Conservation (phyloP, 2,888 invertebrate genomes). For the Melangyna quadrimaculata region DNA sequence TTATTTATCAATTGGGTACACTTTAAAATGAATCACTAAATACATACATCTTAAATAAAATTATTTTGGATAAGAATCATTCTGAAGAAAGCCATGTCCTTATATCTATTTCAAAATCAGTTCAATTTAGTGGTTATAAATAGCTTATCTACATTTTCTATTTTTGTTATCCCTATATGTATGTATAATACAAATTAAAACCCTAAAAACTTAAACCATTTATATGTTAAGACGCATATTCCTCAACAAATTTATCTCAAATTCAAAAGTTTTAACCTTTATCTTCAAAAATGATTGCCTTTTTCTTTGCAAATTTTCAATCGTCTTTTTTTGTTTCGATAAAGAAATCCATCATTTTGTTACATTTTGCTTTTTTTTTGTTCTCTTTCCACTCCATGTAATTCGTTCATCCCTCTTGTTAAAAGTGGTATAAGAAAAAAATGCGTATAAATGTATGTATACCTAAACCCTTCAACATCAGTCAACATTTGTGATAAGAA, state of each 20-base stretch:
- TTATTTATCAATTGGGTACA: too few relatives aligned
- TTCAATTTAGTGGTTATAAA: too few relatives aligned
- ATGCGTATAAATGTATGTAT: conserved; percentile 7
- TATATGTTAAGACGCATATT: neutral
- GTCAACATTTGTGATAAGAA: conserved; percentile 69
- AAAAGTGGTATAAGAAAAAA: neutral
- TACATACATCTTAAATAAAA: too few relatives aligned
- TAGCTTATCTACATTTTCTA: too few relatives aligned
- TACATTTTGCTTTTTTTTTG: neutral
- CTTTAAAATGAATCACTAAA: too few relatives aligned
- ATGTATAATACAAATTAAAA: too few relatives aligned
- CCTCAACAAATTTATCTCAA: neutral
- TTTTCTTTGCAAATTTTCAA: neutral
- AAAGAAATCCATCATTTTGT: conserved; percentile 7
- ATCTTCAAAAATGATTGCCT: neutral
- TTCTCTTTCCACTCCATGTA: neutral
- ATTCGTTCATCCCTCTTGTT: neutral
- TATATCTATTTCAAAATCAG: too few relatives aligned
- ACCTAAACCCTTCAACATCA: conserved; percentile 68
- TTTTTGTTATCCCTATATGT: too few relatives aligned
- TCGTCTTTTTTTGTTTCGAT: conserved; percentile 7
- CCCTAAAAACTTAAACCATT: neutral
- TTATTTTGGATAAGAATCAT: too few relatives aligned
- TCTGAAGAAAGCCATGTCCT: too few relatives aligned
- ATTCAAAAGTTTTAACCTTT: neutral